Conservation (phyloP, 2,113 vertebrate genomes). For the Suricata suricatta region DNA sequence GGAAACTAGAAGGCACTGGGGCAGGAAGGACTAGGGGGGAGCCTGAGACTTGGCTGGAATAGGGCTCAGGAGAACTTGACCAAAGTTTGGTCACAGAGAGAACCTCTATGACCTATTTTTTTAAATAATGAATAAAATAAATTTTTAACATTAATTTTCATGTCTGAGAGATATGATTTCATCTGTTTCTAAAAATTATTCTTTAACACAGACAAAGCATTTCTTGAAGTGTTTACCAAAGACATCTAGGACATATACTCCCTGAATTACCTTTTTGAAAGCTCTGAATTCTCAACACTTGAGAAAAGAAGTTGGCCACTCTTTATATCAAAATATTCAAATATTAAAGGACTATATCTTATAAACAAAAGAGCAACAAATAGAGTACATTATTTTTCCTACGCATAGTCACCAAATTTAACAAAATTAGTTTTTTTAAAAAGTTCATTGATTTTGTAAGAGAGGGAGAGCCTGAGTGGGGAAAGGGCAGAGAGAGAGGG, state of each 20-base stretch:
- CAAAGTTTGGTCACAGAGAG: not conserved
- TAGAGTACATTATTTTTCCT: not conserved
- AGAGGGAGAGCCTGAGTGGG: no score
- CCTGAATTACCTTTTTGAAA: slow-evolving; percentile 34
- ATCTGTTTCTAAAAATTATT: not conserved
- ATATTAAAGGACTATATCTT: slow-evolving; percentile 1
- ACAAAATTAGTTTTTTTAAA: not conserved
- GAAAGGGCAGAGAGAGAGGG: no score
- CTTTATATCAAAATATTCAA: slow-evolving; percentile 5
- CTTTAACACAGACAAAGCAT: slow-evolving; percentile 10
- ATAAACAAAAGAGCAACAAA: not conserved
- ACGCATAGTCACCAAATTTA: not conserved
- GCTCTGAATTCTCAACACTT: not conserved
- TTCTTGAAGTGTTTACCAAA: not conserved
- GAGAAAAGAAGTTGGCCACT: not conserved
- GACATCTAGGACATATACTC: not conserved
- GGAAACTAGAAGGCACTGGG: not conserved
- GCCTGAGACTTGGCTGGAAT: not conserved
- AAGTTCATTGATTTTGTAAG: no score
- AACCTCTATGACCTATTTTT: not conserved
- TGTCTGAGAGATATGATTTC: not conserved
- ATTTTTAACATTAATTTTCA: not conserved
- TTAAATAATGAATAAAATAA: not conserved
- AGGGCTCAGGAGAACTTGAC: not conserved
- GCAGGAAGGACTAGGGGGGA: not conserved